A percentile compares a stretch with the other conserved stretches of the same genome.
These are phyloP conservation scores for Chelon labrosus DNA, from an alignment of 2,797 vertebrate genomes.

Conservation along the genomic window DNA sequence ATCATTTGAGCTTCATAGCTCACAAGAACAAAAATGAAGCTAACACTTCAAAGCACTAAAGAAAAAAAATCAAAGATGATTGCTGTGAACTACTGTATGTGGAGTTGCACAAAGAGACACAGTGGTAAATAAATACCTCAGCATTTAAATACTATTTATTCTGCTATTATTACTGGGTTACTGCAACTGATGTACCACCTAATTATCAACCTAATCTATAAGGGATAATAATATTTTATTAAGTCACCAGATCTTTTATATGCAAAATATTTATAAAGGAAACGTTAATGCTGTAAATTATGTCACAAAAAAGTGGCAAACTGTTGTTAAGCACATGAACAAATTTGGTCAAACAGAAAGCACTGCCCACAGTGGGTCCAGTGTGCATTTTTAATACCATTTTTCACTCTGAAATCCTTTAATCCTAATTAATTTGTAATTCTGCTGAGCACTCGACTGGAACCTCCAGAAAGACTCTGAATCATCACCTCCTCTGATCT, in stretches of 20 bases:
- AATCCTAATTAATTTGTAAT: slow-evolving; percentile 13
- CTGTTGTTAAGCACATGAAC: too few species aligned
- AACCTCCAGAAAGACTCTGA: background rate
- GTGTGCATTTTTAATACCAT: background rate
- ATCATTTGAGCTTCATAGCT: background rate
- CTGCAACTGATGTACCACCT: background rate
- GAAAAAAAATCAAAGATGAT: too few species aligned
- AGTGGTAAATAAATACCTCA: background rate
- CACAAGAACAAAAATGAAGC: background rate
- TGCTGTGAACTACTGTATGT: too few species aligned
- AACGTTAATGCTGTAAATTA: background rate
- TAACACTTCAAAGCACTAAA: background rate
- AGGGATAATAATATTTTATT: background rate
- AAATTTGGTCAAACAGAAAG: too few species aligned
- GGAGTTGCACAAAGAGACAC: too few species aligned
- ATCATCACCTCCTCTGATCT: background rate
- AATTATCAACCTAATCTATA: background rate
- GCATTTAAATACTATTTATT: too few species aligned
- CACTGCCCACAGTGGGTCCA: background rate
- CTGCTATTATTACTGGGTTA: background rate
- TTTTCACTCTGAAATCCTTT: background rate
- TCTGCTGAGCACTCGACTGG: background rate
- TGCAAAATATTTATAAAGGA: background rate
- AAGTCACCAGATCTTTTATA: background rate
- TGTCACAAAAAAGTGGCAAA: too few species aligned